Percentiles rank a stretch among this genome's conserved stretches.
These are phyloP conservation scores for Nixonia krombeini DNA, from an alignment of 1,140 invertebrate genomes.

Conservation along the genomic window DNA sequence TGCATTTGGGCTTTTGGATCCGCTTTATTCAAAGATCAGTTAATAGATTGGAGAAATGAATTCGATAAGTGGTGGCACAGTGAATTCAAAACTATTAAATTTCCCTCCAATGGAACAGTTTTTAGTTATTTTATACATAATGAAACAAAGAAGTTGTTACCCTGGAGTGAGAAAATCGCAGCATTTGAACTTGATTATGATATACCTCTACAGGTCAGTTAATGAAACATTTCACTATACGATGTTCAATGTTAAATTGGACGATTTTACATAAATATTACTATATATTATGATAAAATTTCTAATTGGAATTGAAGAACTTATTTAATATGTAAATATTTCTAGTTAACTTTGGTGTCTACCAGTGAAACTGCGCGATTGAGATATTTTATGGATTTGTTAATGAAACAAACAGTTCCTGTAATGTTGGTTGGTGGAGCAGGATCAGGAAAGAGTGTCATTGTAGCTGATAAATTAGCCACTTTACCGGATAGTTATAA, in stretches of 20 bases:
- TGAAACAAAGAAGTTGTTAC: conserved; percentile 87
- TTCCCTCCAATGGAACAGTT: conserved; percentile 85
- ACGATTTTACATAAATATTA: no score
- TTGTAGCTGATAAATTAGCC: conserved; percentile 87
- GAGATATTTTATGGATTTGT: conserved; percentile 90
- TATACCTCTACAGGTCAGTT: conserved; percentile 83
- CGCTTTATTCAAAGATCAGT: conserved; percentile 89
- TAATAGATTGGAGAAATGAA: conserved; percentile 90
- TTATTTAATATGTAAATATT: conserved; percentile 16
- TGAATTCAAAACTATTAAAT: conserved; percentile 93
- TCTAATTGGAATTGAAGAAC: no score
- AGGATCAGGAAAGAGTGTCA: conserved; percentile 90
- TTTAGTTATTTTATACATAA: conserved; percentile 93
- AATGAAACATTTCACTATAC: conserved; percentile 10
- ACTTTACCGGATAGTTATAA: conserved; percentile 83
- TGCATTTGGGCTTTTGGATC: conserved; percentile 96
- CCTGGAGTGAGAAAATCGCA: conserved; percentile 86
- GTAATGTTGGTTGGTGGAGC: conserved; percentile 93
- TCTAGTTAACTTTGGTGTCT: conserved; percentile 84
- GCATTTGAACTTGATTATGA: conserved; percentile 88
- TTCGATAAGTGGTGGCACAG: conserved; percentile 94
- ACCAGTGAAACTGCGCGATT: conserved; percentile 92
- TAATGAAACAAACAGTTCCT: conserved; percentile 85
- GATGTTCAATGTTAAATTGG: conserved; percentile 6
- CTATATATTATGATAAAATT: no score